Evolutionary conservation across 2,113 vertebrate species (phyloP).

Genomic region (Paracanthobrama guichenoti): DNA sequence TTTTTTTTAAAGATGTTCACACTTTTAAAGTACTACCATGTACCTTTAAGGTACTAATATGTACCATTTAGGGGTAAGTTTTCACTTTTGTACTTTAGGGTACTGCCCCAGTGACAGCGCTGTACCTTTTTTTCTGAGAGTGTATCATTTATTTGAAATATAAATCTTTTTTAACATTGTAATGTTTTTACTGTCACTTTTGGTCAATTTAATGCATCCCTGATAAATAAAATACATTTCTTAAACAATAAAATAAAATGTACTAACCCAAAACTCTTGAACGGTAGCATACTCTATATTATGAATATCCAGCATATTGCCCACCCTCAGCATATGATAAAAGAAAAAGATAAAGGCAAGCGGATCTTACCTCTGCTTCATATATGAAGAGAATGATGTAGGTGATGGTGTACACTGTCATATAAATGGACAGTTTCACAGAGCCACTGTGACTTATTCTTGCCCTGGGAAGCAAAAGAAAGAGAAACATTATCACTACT

Average conservation of each 20-base stretch:
- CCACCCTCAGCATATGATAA: not conserved
- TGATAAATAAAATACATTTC: not conserved
- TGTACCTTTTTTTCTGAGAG: too few species aligned
- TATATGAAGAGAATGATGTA: constrained; percentile 91
- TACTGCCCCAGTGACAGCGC: too few species aligned
- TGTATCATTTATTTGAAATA: not conserved
- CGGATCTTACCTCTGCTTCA: constrained; percentile 81
- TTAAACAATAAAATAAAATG: not conserved
- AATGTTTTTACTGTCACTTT: not conserved
- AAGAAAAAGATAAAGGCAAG: not conserved
- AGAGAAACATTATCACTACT: constrained; percentile 15
- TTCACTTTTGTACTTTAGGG: too few species aligned
- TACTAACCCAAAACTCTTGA: not conserved
- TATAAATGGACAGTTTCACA: constrained; percentile 90
- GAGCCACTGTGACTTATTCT: constrained; percentile 91
- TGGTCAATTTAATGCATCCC: too few species aligned
- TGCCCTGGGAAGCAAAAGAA: constrained; percentile 71
- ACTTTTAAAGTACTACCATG: too few species aligned
- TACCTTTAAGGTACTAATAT: too few species aligned
- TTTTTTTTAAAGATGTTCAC: too few species aligned
- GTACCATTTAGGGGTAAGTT: too few species aligned
- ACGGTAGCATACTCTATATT: not conserved
- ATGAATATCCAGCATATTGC: not conserved
- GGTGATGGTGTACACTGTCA: constrained; percentile 92
- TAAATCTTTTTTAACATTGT: too few species aligned